Base-by-base conservation (phyloP, 2,113 vertebrate genomes). In the Eptesicus fuscus region DNA sequence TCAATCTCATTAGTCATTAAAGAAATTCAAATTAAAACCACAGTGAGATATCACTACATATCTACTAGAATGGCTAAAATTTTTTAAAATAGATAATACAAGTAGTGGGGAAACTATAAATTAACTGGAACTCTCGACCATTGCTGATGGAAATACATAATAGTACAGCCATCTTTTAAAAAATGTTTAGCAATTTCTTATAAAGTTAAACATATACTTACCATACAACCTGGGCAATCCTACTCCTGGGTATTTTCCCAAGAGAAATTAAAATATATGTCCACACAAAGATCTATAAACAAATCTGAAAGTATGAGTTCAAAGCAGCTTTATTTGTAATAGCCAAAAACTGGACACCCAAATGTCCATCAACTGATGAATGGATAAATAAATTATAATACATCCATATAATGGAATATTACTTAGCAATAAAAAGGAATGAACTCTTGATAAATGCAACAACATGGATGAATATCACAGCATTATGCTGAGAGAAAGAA, bases 211-310 rank as follows among this genome's bases (percentile, higher is more conserved):
- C 51, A 65, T 73, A 83, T 40, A 91, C 83, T 96, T 96, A 91
- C 70, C 67, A 87, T 42, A 69, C n/a, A 51, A 79, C 59, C 40
- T 63, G 77, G 89, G 84, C 35, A 96, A 94, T 88, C n/a, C 71
- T 83, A 79, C 40, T 88, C 63, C 83, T 63, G 90, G 49, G 40
- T 79, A 89, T 79, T 67, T 94, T 89, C 67, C 35, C 90, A 74
- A 90, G n/a, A 80, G 56, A 92, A 94, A 94, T 88, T 84, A 89
- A 89, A 92, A 89, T n/a, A 35, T 22, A 59, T 85, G 56, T 89
- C 65, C 65, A 94, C 53, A 84, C 17, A 92, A 84, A 92, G 84
- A 89, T 49, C 84, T 85, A 14, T 59, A 84, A 83, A 51, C 56
- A 70, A 71, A 79, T 78, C 47, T 77, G 44, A 11, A 49, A 77